These are phyloP conservation scores for Campylomormyrus tamandua DNA, from an alignment of 2,113 vertebrate genomes.

Conservation along the genomic window DNA sequence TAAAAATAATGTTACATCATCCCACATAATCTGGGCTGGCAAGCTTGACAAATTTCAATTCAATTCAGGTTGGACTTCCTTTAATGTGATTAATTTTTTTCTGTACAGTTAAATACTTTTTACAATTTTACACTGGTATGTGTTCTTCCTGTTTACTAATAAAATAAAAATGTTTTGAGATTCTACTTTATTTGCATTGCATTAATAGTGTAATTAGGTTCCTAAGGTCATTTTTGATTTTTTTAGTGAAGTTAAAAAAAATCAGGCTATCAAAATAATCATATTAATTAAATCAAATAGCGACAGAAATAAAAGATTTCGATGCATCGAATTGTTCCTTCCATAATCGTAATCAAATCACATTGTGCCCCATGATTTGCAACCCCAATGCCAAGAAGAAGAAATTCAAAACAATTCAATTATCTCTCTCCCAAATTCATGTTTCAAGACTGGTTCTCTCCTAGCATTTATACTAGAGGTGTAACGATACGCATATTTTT, in stretches of 20 bases:
- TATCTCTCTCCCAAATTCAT: not conserved
- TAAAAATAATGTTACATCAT: not conserved
- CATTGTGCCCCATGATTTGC: not conserved
- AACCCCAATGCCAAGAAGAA: not conserved
- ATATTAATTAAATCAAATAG: not conserved
- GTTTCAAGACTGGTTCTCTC: not conserved
- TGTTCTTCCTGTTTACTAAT: not conserved
- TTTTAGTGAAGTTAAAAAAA: not conserved
- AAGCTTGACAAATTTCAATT: not conserved
- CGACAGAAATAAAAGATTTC: not conserved
- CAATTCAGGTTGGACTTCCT: not conserved
- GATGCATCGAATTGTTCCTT: not conserved
- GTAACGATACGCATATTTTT: no score
- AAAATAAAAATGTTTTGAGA: not conserved
- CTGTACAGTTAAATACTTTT: not conserved
- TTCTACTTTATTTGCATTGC: not conserved
- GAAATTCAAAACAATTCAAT: not conserved
- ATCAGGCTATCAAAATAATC: not conserved
- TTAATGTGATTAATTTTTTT: not conserved
- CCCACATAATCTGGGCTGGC: not conserved
- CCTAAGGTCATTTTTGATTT: not conserved
- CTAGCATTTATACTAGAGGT: not conserved
- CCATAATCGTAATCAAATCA: not conserved
- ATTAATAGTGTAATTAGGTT: not conserved
- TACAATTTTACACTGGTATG: not conserved